Conservation (phyloP, 2,113 vertebrate species). For the Myrmophylax atrothorax region DNA sequence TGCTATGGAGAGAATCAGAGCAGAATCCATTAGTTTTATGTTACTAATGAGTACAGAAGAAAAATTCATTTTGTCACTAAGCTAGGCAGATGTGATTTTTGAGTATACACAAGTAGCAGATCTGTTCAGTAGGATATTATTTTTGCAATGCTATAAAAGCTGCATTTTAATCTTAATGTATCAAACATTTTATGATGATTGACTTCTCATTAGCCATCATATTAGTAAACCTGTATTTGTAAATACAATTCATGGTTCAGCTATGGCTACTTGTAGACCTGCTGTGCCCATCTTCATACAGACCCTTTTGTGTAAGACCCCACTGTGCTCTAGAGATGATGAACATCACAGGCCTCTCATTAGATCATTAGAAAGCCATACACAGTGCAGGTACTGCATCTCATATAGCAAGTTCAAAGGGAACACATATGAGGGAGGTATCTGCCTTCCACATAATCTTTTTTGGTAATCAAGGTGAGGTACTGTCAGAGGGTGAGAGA, state of each 20-base stretch:
- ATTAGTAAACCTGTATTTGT: background rate
- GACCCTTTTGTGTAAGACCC: background rate
- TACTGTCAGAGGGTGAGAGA: background rate
- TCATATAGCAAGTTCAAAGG: background rate
- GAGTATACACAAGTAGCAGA: background rate
- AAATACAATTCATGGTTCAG: background rate
- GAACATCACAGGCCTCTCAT: background rate
- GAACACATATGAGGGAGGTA: background rate
- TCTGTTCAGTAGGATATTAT: background rate
- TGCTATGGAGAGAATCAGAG: constrained; percentile 58
- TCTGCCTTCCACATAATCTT: background rate
- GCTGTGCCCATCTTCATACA: background rate
- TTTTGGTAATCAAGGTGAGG: background rate
- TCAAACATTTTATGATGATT: background rate
- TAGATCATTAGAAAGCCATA: background rate
- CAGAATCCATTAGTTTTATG: constrained; percentile 47
- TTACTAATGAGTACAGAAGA: constrained; percentile 37
- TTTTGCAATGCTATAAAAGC: background rate
- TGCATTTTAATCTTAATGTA: background rate
- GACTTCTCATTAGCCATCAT: background rate
- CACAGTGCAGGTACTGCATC: background rate
- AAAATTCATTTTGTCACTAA: constrained; percentile 18
- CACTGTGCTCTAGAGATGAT: background rate
- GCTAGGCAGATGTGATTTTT: constrained; percentile 20
- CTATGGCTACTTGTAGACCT: background rate